Evolutionary conservation across 2,888 invertebrate species (phyloP).

Genomic region (Luffia ferchaultella): DNA sequence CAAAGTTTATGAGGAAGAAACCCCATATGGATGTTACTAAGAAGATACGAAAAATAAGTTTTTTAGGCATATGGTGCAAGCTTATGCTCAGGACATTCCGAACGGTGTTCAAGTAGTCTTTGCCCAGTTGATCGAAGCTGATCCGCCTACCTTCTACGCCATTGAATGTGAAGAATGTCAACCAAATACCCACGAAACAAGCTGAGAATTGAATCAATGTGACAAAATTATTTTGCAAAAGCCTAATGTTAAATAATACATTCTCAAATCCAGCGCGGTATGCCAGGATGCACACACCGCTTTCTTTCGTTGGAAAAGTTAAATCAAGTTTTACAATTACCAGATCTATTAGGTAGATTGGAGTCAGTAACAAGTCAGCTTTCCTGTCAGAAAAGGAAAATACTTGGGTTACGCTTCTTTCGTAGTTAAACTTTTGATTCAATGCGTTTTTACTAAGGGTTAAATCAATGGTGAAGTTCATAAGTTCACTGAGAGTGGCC

Average conservation of each 20-base stretch:
- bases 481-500: constrained; percentile 32
- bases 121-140: constrained; percentile 39
- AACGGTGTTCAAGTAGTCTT: constrained; percentile 41
- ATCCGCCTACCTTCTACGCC: constrained; percentile 23
- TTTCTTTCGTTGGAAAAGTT: constrained; percentile 36
- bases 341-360: constrained; percentile 45
- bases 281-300: constrained; percentile 45
- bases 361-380: constrained; percentile 37
- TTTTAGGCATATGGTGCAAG: constrained; percentile 33
- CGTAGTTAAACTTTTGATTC: not conserved
- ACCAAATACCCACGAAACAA: constrained; percentile 41
- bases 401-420: not conserved
- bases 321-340: constrained; percentile 38
- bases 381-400: constrained; percentile 32
- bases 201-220: constrained; percentile 23
- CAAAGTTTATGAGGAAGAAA: constrained; percentile 47
- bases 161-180: constrained; percentile 34
- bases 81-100: constrained; percentile 36
- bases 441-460: constrained; percentile 32
- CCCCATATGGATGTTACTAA: constrained; percentile 40
- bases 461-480: constrained; percentile 42
- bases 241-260: constrained; percentile 32
- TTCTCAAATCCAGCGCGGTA: constrained; percentile 43
- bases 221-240: constrained; percentile 23
- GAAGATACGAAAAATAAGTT: constrained; percentile 36